These are phyloP conservation scores for Carlito syrichta DNA, from an alignment of 2,113 vertebrate species.

Conservation along the genomic window DNA sequence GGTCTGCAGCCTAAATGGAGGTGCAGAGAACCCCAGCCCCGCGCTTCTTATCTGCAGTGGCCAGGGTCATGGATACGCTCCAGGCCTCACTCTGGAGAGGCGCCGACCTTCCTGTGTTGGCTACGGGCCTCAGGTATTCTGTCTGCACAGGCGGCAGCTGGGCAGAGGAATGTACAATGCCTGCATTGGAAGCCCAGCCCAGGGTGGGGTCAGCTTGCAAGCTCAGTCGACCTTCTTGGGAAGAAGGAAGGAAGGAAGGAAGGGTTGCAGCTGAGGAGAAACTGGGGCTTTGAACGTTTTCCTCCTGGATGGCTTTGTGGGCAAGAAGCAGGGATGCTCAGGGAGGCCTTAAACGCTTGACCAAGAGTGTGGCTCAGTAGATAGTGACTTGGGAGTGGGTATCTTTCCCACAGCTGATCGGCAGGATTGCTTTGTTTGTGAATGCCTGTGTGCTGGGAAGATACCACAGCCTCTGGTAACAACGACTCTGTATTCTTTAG, in stretches of 20 bases:
- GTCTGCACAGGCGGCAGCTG: conserved; percentile 45
- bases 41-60: conserved; percentile 70
- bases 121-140: conserved; percentile 72
- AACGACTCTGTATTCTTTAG: neutral
- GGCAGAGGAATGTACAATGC: conserved; percentile 38
- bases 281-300: conserved; percentile 57
- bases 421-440: neutral
- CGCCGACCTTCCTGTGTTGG: conserved; percentile 83
- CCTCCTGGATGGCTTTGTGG: neutral
- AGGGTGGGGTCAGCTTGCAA: conserved; percentile 18
- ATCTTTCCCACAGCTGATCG: neutral
- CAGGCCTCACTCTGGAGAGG: conserved; percentile 76
- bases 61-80: conserved; percentile 73
- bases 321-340: neutral
- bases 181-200: neutral
- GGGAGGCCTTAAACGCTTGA: neutral
- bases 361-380: neutral
- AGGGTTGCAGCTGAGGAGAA: conserved; percentile 43
- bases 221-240: conserved; percentile 41
- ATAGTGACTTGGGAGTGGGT: neutral
- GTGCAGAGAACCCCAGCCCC: neutral
- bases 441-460: neutral
- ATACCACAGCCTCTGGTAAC: neutral
- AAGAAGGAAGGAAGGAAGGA: conserved; percentile 40
- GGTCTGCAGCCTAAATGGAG: neutral